Evolutionary conservation across 2,113 vertebrate genomes (phyloP), one percentile per base, ranked within the genome.

Genomic region (Ceuthmochares aereus): DNA sequence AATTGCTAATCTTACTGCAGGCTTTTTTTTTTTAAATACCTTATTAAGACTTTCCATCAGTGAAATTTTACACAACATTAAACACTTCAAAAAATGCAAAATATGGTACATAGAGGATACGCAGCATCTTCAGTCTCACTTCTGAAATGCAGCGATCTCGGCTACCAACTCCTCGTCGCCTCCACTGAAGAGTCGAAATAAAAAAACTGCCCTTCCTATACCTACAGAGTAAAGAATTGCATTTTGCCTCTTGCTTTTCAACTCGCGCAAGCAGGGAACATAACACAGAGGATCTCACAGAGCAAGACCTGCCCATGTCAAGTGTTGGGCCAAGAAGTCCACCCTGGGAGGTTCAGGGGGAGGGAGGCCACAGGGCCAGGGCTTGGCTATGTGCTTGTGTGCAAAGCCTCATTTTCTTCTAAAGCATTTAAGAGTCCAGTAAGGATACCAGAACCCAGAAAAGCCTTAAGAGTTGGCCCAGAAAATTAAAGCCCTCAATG

Each of bases 1-100:
- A 98, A 97, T 97, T 98, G 86, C 73, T 97, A 95, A 97, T 96
- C 94, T 97, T 97, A 97, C 91, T 96, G 96, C 69, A 90, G 92
- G 94, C 51, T 90, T 92, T 94, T 96, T 47, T 40, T 95, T 95
- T 96, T 93, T 79, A 8, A 79, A 95, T 97, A 90, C 40, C 81
- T 96, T 96, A 96, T 93, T 94, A 97, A 95, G 90, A 94, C 26
- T 92, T 88, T 79, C 86, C 92, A 82, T 58, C 55, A 66, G 29
- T 89, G 47, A 95, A 95, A 95, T 95, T 89, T 97, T 96, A 95
- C 93, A 94, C 74, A 96, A 93, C 29, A 93, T 93, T 93, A 90
- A 97, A 96, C 73, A 79, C 90, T 96, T 93, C 45, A 95, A 97
- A 97, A 97, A 95, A 93, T 49, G 83, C 2, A 1, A 78, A 95